Evolutionary conservation across 2,113 vertebrate species (phyloP).

Genomic region (Phycodurus eques): DNA sequence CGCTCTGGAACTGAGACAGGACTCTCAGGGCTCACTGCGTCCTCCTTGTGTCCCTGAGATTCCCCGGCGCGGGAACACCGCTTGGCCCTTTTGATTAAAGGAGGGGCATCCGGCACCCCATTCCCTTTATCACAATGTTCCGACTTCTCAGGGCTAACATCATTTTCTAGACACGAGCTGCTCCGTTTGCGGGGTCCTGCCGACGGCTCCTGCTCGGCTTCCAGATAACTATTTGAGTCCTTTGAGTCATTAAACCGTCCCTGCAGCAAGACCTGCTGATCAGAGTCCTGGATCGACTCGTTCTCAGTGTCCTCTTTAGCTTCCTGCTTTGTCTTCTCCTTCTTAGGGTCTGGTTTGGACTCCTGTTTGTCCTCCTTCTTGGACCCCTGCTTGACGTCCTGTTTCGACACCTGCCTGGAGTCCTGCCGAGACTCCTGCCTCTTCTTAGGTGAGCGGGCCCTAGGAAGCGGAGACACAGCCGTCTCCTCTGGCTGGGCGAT

Average conservation of each 20-base stretch:
- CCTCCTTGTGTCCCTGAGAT: slow-evolving; percentile 82
- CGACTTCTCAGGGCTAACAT: slow-evolving; percentile 78
- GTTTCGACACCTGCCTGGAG: slow-evolving; percentile 31
- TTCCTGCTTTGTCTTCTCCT: slow-evolving; percentile 59
- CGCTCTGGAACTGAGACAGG: slow-evolving; percentile 73
- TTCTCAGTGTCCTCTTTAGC: slow-evolving; percentile 41
- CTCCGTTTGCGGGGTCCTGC: slow-evolving; percentile 86
- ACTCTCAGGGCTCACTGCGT: slow-evolving; percentile 75
- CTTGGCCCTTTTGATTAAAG: slow-evolving; percentile 87
- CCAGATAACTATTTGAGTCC: slow-evolving; percentile 38
- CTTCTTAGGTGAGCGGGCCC: slow-evolving; percentile 96
- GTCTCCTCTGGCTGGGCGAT: slow-evolving; percentile 95
- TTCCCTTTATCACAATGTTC: slow-evolving; percentile 83
- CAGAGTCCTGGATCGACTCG: slow-evolving; percentile 19
- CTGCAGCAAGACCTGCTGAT: slow-evolving; percentile 70
- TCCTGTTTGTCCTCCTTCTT: slow-evolving; percentile 53
- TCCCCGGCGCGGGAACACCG: slow-evolving; percentile 86
- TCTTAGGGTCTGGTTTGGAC: slow-evolving; percentile 51
- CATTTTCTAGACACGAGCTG: slow-evolving; percentile 85
- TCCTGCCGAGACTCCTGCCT: slow-evolving; percentile 79
- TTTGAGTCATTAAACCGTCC: slow-evolving; percentile 80
- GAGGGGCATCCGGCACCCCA: slow-evolving; percentile 73
- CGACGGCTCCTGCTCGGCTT: slow-evolving; percentile 78
- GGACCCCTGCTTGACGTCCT: slow-evolving; percentile 52
- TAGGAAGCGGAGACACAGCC: slow-evolving; percentile 81